phyloP scores from a whole-genome alignment of 2,888 invertebrate species.

The Calliscelio sp. region DNA sequence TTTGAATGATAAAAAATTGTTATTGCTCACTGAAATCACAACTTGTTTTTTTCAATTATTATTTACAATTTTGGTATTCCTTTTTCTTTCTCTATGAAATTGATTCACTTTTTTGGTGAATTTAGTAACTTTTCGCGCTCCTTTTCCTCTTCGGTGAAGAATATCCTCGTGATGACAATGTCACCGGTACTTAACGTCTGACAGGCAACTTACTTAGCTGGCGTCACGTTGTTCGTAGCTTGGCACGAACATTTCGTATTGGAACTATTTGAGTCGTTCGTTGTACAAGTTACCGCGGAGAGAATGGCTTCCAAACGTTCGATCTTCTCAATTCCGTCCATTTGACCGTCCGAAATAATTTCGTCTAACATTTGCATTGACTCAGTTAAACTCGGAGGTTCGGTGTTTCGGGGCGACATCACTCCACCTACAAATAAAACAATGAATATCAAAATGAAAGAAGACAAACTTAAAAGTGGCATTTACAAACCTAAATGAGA shows the following conservation, averaged over 20 bases:
- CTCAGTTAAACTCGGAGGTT: conserved; percentile 94
- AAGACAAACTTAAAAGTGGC: no score
- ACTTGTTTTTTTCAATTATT: conserved; percentile 27
- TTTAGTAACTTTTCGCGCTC: conserved; percentile 87
- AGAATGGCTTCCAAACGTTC: conserved; percentile 94
- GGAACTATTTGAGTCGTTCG: conserved; percentile 87
- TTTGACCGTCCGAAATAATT: conserved; percentile 92
- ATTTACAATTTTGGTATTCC: background rate
- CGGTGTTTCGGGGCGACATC: conserved; percentile 91
- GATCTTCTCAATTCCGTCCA: conserved; percentile 94
- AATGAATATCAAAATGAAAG: no score
- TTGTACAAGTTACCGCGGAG: conserved; percentile 91
- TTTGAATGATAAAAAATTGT: conserved; percentile 36
- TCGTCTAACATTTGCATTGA: conserved; percentile 96
- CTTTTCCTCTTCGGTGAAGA: conserved; percentile 88
- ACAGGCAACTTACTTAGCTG: conserved; percentile 89
- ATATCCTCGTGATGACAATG: conserved; percentile 95
- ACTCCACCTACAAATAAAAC: conserved; percentile 85
- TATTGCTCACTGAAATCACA: conserved; percentile 53
- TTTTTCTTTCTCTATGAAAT: no score
- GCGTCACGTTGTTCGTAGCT: conserved; percentile 82
- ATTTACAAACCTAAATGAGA: conserved; percentile 87
- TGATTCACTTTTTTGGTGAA: conserved; percentile 86
- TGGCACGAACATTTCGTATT: conserved; percentile 86
- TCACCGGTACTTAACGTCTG: conserved; percentile 97